Percentiles rank a stretch among this genome's conserved stretches.
phyloP scores from a whole-genome alignment of 2,797 vertebrate species.

The Alosa sapidissima region DNA sequence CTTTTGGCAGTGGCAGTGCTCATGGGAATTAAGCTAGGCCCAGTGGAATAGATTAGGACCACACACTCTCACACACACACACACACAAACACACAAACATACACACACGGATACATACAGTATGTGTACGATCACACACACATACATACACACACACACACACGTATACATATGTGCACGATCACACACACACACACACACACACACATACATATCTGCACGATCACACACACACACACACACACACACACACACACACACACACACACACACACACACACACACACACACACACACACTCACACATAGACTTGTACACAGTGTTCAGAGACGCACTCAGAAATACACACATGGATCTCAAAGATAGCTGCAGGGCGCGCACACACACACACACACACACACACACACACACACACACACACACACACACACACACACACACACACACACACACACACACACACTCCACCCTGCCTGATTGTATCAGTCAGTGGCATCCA shows the following conservation, averaged over 20 bases:
- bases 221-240: not conserved
- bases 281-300: slow-evolving; percentile 25
- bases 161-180: not conserved
- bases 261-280: not conserved
- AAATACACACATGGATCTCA: slow-evolving; percentile 18
- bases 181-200: too few species aligned
- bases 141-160: too few species aligned
- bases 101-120: slow-evolving; percentile 30
- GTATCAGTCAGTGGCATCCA: not conserved
- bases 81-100: slow-evolving; percentile 11
- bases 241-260: not conserved
- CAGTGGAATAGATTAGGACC: not conserved
- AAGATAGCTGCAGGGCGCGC: not conserved
- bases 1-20: not conserved
- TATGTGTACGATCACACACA: not conserved
- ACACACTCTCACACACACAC: not conserved
- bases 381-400: not conserved
- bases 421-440: slow-evolving; percentile 12
- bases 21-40: not conserved
- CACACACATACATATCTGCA: slow-evolving; percentile 10
- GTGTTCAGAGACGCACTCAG: not conserved
- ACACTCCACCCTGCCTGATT: not conserved
- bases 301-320: not conserved
- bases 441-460: slow-evolving; percentile 7
- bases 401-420: not conserved